Evolutionary conservation across 1,140 invertebrate species (phyloP), one percentile per base, ranked within the genome.

Genomic region (Lycorma delicatula): DNA sequence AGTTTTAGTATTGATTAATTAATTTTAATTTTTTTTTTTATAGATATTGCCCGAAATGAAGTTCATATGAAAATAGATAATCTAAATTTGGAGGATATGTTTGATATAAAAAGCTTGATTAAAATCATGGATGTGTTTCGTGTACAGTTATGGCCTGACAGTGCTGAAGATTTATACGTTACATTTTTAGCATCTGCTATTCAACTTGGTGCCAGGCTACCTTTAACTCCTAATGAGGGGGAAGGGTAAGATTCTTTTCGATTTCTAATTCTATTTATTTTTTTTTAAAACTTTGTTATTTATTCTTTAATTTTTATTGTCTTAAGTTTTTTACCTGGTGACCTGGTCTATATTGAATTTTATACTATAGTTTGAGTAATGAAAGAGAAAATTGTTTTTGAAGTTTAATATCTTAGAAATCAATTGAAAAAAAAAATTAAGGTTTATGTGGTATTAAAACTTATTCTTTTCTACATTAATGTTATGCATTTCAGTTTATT

Each of bases 51-150:
- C 0, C 79, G 77, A 44, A 85, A 87, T 70, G 83, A 92, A 65
- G 82, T 93, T 3, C 85, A 89, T 65, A 73, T 94, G 64, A 93
- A 93, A 71, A 88, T 95, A 38, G 84, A 91, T 66, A 93, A 93
- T 70, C 71, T 93, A 6, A 91, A 94, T 65, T 81, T 91, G 1
- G 86, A 88, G 63, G 87, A 93, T 65, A 76, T 91, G 70, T 83
- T 91, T 60, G 80, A 86, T 67, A 72, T 64, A 22, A 76, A 74
- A 61, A 75, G 82, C 59, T 82, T 87, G 66, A 79, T 82, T 34
- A 77, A 79, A 23, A 69, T 94, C 1, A 79, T 89, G 47, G 82
- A 89, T 63, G 81, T 93, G 47, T 87, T 93, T 63, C 76, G 78
- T 50, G 70, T 72, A 23, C 70, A 74, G 20, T 66, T 82, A 3